Conservation (phyloP, 2,888 invertebrate species). For the Encarsia formosa region DNA sequence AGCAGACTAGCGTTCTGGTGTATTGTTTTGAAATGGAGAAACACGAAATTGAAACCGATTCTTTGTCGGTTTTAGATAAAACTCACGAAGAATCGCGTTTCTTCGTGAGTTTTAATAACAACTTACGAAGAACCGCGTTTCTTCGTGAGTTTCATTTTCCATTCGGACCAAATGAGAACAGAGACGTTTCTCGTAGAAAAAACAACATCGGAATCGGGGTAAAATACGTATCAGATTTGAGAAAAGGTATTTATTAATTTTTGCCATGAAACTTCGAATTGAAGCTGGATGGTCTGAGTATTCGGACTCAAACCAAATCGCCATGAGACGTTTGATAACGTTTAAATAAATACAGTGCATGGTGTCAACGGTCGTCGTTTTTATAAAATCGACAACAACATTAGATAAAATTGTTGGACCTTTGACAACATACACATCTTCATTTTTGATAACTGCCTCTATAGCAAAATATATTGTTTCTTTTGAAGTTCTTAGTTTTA, state of each 20-base stretch:
- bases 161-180: too few relatives aligned
- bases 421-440: conserved; percentile 10
- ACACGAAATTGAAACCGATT: too few relatives aligned
- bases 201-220: too few relatives aligned
- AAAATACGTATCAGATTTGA: too few relatives aligned
- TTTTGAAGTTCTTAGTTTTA: neutral
- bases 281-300: neutral
- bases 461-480: neutral
- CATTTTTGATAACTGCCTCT: neutral
- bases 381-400: conserved; percentile 20
- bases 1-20: too few relatives aligned
- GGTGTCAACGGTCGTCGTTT: conserved; percentile 22
- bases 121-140: too few relatives aligned
- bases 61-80: too few relatives aligned
- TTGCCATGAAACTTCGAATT: conserved; percentile 11
- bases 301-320: conserved; percentile 20
- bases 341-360: conserved; percentile 28
- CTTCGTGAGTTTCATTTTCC: too few relatives aligned
- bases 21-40: too few relatives aligned
- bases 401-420: conserved; percentile 16
- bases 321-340: conserved; percentile 20
- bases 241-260: neutral
- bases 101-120: too few relatives aligned
- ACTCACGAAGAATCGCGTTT: too few relatives aligned
- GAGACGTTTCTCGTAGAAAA: too few relatives aligned